Conservation (phyloP, 2,888 invertebrate species). For the Spilosoma lubricipeda region DNA sequence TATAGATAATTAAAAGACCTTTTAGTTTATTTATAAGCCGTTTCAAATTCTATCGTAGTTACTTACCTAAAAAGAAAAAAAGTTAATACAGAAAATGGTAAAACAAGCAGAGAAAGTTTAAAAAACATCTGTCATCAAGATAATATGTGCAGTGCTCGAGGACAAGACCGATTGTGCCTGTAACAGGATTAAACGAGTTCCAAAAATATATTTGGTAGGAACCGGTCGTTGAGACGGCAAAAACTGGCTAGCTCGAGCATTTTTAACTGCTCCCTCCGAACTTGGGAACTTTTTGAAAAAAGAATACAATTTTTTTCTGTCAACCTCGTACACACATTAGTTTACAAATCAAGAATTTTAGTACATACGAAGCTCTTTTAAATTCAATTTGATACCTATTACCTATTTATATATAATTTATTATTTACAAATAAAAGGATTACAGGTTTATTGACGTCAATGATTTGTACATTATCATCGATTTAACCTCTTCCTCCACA, state of each 20-base stretch:
- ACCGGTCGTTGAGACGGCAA: constrained; percentile 37
- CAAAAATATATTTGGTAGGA: constrained; percentile 38
- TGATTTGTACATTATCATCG: not conserved
- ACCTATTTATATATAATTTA: no score
- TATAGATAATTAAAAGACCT: no score
- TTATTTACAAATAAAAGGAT: not conserved
- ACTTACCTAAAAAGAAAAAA: not conserved
- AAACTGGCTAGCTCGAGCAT: constrained; percentile 27
- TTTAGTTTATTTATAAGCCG: not conserved
- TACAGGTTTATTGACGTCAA: not conserved
- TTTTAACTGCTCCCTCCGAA: not conserved
- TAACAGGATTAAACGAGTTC: constrained; percentile 54
- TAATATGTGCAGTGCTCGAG: constrained; percentile 25
- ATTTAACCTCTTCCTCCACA: not conserved
- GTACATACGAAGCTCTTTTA: no score
- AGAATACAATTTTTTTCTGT: not conserved
- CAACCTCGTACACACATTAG: not conserved
- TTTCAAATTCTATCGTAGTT: not conserved
- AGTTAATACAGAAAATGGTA: not conserved
- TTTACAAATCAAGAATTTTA: no score
- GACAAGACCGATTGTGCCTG: constrained; percentile 42
- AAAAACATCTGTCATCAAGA: constrained; percentile 11
- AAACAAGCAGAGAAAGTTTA: not conserved
- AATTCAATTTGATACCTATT: no score
- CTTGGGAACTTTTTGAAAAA: not conserved